Conservation (phyloP, 2,113 vertebrate genomes). For the Corydoras sp. region DNA sequence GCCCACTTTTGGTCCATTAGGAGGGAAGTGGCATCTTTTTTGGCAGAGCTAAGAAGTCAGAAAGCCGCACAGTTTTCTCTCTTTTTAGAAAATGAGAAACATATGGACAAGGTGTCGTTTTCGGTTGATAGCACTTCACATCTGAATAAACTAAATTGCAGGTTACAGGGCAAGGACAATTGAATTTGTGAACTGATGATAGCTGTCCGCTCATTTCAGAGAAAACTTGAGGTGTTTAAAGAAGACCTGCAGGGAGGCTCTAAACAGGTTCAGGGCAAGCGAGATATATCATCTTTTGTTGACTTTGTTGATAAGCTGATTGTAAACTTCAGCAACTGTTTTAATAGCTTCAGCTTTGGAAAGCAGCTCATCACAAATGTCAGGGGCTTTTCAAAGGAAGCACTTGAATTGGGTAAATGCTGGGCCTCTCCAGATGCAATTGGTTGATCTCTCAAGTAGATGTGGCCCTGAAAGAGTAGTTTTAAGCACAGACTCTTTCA, state of each 20-base stretch:
- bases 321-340: too few species aligned
- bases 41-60: constrained; percentile 29
- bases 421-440: constrained; percentile 11
- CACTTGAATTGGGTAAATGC: constrained; percentile 2
- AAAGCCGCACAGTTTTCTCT: too few species aligned
- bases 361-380: too few species aligned
- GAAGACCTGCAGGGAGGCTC: constrained; percentile 14
- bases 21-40: constrained; percentile 22
- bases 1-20: background rate
- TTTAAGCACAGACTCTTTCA: constrained; percentile 12
- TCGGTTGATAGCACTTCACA: constrained; percentile 37
- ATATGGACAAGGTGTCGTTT: constrained; percentile 29
- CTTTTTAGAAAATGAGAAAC: constrained; percentile 28
- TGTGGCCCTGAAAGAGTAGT: constrained; percentile 37
- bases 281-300: too few species aligned
- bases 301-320: too few species aligned
- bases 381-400: too few species aligned
- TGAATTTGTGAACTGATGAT: constrained; percentile 33
- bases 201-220: constrained; percentile 38
- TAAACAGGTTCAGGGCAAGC: background rate
- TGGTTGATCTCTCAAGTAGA: constrained; percentile 30
- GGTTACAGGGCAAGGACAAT: constrained; percentile 34
- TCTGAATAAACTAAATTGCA: constrained; percentile 31
- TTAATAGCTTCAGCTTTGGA: too few species aligned
- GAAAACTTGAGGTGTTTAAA: constrained; percentile 37